Percentiles rank a stretch among this genome's conserved stretches.
Conservation (phyloP, 1,140 invertebrate genomes). For the Hypsibius dujardini region DNA sequence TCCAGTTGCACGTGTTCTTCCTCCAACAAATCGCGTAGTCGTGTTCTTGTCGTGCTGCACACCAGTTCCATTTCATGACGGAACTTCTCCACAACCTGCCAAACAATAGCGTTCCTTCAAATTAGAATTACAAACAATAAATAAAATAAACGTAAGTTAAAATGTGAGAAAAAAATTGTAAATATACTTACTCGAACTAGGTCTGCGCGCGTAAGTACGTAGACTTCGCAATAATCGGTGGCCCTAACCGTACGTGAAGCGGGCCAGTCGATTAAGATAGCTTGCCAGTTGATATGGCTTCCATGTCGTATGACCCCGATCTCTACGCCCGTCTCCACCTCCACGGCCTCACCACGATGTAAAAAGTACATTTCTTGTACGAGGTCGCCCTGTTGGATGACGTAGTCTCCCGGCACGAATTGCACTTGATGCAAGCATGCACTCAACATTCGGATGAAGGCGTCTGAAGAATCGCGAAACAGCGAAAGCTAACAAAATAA, state of each 20-base stretch:
- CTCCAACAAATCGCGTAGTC: no score
- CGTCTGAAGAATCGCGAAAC: slow-evolving; percentile 15
- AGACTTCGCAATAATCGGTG: slow-evolving; percentile 4
- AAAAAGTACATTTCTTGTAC: slow-evolving; percentile 22
- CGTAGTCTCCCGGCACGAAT: slow-evolving; percentile 20
- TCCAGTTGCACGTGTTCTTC: no score
- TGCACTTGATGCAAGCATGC: neutral
- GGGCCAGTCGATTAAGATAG: neutral
- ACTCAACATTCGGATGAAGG: slow-evolving; percentile 19
- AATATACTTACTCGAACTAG: no score
- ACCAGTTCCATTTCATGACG: no score
- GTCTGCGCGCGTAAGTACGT: neutral
- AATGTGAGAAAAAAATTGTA: no score
- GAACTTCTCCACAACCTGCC: no score
- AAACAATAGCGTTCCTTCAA: no score
- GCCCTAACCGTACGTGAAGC: neutral
- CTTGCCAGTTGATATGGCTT: slow-evolving; percentile 1
- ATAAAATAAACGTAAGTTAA: no score
- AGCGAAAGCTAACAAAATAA: slow-evolving; percentile 14
- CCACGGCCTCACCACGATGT: slow-evolving; percentile 16
- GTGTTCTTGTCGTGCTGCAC: no score
- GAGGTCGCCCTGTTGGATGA: slow-evolving; percentile 21
- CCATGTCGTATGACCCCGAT: neutral
- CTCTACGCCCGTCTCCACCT: slow-evolving; percentile 4
- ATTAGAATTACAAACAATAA: no score